Base-by-base conservation (phyloP, 1,140 invertebrate species). In the Drosophila lacertosa region DNA sequence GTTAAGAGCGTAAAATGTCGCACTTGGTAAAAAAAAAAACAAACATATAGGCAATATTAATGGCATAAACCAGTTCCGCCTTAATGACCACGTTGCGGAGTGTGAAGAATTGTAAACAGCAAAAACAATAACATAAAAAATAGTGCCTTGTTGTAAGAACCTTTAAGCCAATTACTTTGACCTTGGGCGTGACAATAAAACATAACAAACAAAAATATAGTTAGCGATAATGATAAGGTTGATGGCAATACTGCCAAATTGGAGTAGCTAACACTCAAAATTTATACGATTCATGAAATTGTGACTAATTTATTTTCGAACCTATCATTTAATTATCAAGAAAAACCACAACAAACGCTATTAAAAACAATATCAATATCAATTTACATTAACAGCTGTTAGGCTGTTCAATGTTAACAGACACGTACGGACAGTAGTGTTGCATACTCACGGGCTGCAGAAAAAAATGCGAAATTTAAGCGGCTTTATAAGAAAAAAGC, bases 11-110 rank as follows among this genome's bases (percentile, higher is more conserved):
- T 33, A 18, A 35, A 45, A 44, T 35, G 40, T 35, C 26, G 20
- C 13, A 60, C 20, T 33, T 59, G 29, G 29, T 26, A 33, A 33
- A 20, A 45, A n/a, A n/a, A n/a, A n/a, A n/a, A n/a, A n/a, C n/a
- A n/a, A n/a, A 42, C 18, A 20, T 37, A 59, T 39, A 35, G 26
- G 48, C 40, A 62, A 60, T 37, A 47, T 47, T 54, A 55, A 54
- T 54, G 58, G 29, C 24, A 58, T 58, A 76, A 81, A 77, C 77
- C 63, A 60, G 78, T 81, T 81, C 60, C 39, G 42, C 60, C 33
- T 35, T 32, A 54, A 26, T 58, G 63, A 73, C 77, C 63, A 77
- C 57, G 66, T 68, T 65, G 65, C 32, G 22, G 44, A 79, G 70
- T 74, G 76, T 50, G 59, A 71, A 74, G 48, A 66, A 73, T 48